Base-by-base conservation (phyloP, 2,113 vertebrate species). In the Arvicanthis niloticus region DNA sequence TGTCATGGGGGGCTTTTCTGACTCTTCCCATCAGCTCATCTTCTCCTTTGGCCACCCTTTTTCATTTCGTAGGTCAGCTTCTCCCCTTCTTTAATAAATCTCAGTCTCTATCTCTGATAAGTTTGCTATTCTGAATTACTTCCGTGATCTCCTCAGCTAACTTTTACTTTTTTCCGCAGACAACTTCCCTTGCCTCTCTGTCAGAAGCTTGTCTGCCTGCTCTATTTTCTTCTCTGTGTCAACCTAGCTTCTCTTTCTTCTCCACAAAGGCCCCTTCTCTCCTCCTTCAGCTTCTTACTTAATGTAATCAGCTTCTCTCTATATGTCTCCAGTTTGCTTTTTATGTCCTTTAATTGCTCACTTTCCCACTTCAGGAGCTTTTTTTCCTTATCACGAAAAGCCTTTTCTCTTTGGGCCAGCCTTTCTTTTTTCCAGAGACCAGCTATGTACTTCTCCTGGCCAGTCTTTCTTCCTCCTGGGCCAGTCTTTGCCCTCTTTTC, bases 141-240 rank as follows among this genome's bases (percentile, higher is more conserved):
- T 0, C 3, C 21, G 4, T 95, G 62, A 81, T 73, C 17, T 82
- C 93, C 1, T 21, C 2, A 21, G 75, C 40, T 60, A 94, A 77
- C 65, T 96, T n/a, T 68, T 31, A 97, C 93, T 89, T 95, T n/a
- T 98, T 31, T 97, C 89, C 42, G 77, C 60, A 51, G 78, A 65
- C 62, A 97, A 4, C 67, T 85, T 88, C 45, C 80, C 58, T 85
- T 93, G 95, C 45, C 96, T 93, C 78, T 84, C 26, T 37, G 82
- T 65, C 48, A 97, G 84, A 17, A 7, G 87, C 45, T 34, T 15
- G 24, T 75, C 88, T 89, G 8, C 29, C 29, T 91, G 31, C 34
- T 11, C 29, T 53, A 97, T 12, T 21, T 94, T 62, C 72, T 94
- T 58, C 56, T 90, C 91, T 56, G 5, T 0, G 1, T 15, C 5